Evolutionary conservation across 1,140 invertebrate genomes (phyloP), one percentile per base, ranked within the genome.

Genomic region (Sinonovacula constricta): DNA sequence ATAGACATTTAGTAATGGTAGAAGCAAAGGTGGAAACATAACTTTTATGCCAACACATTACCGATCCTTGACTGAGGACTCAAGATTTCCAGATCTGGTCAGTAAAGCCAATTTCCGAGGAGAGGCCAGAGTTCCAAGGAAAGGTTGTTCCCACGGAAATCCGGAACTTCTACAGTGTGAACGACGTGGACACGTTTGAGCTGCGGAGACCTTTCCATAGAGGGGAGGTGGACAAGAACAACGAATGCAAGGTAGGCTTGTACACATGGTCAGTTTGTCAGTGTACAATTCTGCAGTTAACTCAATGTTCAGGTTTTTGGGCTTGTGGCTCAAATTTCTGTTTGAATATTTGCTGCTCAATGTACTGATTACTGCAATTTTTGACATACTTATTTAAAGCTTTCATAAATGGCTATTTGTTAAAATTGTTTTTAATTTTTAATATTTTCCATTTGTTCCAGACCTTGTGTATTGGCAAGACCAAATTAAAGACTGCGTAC

Each of bases 201-300:
- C 84, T 83, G 78, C 87, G 89, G 56, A 80, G 85, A 74, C 88
- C 89, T 26, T 89, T 80, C 72, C 86, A 90, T 76, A 67, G 79
- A 54, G 88, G 84, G 18, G 82, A 79, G 2, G 89, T 81, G 59
- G 87, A 90, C 57, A 78, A 78, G 34, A 79, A 85, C 45, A 90
- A 89, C 83, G 88, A 90, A 66, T 86, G 85, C 74, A 90, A 89
- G 85, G 89, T 90, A 80, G 31, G 57, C 60, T n/a, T n/a, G n/a
- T n/a, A n/a, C n/a, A n/a, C n/a, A n/a, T n/a, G n/a, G n/a, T n/a
- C n/a, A n/a, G n/a, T n/a, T n/a, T 49, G 1, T 51, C 15, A 22
- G 1, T 51, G 2, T 2, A 51, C 18, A 22, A 51, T n/a, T 49
- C 49, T 18, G 49, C 49, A 51, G 49, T 51, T 51, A 3, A 7